These are phyloP conservation scores for Lordiphosa clarofinis DNA, from an alignment of 1,140 invertebrate genomes.

Conservation along the genomic window DNA sequence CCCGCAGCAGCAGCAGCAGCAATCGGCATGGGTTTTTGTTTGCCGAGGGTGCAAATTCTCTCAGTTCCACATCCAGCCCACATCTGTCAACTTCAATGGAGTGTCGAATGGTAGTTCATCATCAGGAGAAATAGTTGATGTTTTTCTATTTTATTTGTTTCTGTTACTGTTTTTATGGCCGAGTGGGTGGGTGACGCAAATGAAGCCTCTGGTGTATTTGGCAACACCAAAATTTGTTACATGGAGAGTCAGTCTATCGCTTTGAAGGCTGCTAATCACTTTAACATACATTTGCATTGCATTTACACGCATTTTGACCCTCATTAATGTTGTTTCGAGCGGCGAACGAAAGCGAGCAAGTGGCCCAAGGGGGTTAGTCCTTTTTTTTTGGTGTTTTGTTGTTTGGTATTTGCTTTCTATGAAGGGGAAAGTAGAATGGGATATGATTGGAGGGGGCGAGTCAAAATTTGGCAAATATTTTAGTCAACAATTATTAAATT, in stretches of 20 bases:
- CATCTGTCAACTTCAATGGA: constrained; percentile 79
- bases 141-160: no score
- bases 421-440: neutral
- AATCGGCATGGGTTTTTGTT: neutral
- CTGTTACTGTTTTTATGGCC: no score
- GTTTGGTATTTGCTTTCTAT: constrained; percentile 1
- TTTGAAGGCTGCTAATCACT: constrained; percentile 78
- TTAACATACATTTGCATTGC: constrained; percentile 79
- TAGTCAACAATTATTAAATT: no score
- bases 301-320: constrained; percentile 78
- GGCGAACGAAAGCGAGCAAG: constrained; percentile 12
- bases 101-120: constrained; percentile 76
- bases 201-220: constrained; percentile 70
- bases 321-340: constrained; percentile 55
- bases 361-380: constrained; percentile 45
- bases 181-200: no score
- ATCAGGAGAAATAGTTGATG: constrained; percentile 58
- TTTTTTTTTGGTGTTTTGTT: constrained; percentile 20
- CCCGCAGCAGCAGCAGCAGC: constrained; percentile 1
- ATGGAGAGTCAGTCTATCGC: constrained; percentile 22
- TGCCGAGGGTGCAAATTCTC: constrained; percentile 24
- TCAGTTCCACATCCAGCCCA: constrained; percentile 45
- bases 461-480: no score
- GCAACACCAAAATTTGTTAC: constrained; percentile 21
- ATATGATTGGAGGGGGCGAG: no score